Conservation (phyloP, 2,113 vertebrate genomes). For the Tympanuchus pallidicinctus region DNA sequence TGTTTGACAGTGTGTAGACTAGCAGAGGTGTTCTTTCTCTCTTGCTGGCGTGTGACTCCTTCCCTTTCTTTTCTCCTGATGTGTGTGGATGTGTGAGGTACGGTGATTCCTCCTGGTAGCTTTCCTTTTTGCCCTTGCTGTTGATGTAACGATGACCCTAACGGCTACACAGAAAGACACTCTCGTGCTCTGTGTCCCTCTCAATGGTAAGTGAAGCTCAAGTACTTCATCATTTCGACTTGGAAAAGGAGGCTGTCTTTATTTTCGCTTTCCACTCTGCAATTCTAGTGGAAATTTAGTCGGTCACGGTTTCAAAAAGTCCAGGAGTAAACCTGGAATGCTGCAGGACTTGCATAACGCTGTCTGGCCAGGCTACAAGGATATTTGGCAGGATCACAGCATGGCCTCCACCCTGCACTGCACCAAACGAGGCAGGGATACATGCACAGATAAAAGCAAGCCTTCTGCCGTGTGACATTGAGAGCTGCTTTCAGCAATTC, state of each 20-base stretch:
- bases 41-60: slow-evolving; percentile 38
- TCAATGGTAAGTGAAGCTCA: background rate
- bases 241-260: background rate
- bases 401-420: background rate
- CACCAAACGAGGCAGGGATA: background rate
- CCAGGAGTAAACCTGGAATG: background rate
- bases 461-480: background rate
- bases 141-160: background rate
- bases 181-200: background rate
- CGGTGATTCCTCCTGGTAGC: background rate
- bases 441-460: accelerated
- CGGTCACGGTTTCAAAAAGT: background rate
- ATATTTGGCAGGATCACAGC: background rate
- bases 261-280: accelerated
- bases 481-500: background rate
- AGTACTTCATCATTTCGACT: background rate
- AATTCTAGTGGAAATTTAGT: background rate
- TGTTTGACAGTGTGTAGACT: background rate
- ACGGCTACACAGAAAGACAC: background rate
- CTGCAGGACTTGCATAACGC: background rate
- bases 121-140: background rate
- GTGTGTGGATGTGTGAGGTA: slow-evolving; percentile 39
- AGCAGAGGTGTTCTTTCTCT: slow-evolving; percentile 8
- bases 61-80: background rate
- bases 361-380: background rate